These are phyloP conservation scores for Pithys albifrons DNA, from an alignment of 2,113 vertebrate species.

Conservation along the genomic window DNA sequence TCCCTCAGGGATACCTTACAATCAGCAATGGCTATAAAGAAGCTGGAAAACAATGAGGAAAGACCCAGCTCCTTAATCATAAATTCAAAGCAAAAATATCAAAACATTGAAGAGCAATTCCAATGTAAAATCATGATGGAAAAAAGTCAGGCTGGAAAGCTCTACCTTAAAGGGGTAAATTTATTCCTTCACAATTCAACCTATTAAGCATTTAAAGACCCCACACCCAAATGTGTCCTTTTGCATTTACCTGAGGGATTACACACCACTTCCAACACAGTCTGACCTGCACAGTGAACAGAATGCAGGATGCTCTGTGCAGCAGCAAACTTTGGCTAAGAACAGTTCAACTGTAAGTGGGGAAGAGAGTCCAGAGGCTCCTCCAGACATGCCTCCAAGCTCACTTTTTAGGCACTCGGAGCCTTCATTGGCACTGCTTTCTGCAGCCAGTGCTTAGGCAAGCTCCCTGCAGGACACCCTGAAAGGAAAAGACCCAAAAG, in stretches of 20 bases:
- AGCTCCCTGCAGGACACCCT: neutral
- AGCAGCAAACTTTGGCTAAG: neutral
- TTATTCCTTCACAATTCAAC: neutral
- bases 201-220: neutral
- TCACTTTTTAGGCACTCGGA: neutral
- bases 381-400: neutral
- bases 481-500: neutral
- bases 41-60: constrained; percentile 27
- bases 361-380: neutral
- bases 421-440: neutral
- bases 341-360: neutral
- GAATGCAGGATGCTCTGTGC: neutral
- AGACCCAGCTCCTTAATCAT: neutral
- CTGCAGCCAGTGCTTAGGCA: neutral
- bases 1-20: neutral
- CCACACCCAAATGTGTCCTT: neutral
- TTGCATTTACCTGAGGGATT: neutral
- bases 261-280: neutral
- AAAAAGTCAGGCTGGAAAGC: neutral
- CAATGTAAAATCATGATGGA: neutral
- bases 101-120: neutral
- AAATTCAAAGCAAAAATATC: neutral
- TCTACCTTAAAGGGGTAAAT: neutral
- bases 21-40: neutral
- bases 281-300: neutral